Evolutionary conservation across 2,797 vertebrate species (phyloP).

Genomic region (Mus spretus): DNA sequence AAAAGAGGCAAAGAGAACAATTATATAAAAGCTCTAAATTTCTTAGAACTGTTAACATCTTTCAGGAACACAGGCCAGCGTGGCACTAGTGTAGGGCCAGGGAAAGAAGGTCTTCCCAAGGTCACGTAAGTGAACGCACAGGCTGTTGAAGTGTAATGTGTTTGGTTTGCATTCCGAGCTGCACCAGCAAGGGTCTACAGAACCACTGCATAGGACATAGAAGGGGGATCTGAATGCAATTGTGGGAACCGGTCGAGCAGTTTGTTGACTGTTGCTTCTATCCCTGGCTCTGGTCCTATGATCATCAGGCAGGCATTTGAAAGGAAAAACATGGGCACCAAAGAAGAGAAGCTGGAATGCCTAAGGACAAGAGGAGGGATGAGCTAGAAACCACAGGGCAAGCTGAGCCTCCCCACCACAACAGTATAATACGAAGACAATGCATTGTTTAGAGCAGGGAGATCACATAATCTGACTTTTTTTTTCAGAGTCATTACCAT

Average conservation of each 20-base stretch:
- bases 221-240: neutral
- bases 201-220: neutral
- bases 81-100: neutral
- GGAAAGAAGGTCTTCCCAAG: neutral
- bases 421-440: conserved; percentile 1
- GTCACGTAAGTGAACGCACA: neutral
- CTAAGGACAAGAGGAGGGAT: neutral
- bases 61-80: neutral
- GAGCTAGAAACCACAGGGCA: neutral
- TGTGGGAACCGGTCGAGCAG: neutral
- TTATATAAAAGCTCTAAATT: neutral
- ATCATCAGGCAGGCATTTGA: conserved; percentile 37
- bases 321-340: conserved; percentile 37
- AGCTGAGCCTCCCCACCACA: neutral
- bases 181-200: neutral
- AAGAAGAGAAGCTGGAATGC: neutral
- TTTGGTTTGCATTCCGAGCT: neutral
- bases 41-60: neutral
- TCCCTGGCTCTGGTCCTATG: conserved; percentile 5
- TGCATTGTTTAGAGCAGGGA: conserved; percentile 12
- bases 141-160: neutral
- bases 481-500: conserved; percentile 31
- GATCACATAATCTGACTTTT: neutral
- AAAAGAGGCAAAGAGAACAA: neutral
- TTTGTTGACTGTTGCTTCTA: neutral